Base-by-base conservation (phyloP, 2,888 invertebrate species). In the Isotomurus palustris region DNA sequence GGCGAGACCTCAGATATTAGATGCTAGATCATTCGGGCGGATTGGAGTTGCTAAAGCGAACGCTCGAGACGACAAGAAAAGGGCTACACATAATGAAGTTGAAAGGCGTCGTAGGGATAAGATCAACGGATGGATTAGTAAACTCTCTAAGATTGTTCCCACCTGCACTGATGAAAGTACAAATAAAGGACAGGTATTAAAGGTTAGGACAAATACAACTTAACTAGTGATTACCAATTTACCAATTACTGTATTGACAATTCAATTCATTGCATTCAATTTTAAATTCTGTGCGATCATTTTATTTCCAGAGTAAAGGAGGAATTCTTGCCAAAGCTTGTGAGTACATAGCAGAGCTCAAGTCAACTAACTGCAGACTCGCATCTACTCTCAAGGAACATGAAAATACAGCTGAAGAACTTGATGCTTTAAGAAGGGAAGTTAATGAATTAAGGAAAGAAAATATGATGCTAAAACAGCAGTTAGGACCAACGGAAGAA, bases 121-220 rank as follows among this genome's bases (percentile, higher is more conserved):
- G 81, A 96, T 96, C 65, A 96, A 96, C 76, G 91, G 86, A 73
- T 96, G 95, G 95, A 96, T 96, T 68, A 85, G 88, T 50, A 91
- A 91, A 75, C 78, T 96, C 57, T 90, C 92, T 2, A 89, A 91
- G 73, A 84, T 95, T 66, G 87, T 96, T 53, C 94, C 94, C 1
- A 85, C 85, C 60, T 83, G 83, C 72, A 78, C 78, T 8, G 74
- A 66, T 55, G 80, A 81, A 48, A 61, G 61, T 17, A 73, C 75
- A 21, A 84, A 85, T 65, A 76, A 75, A 64, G 84, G 85, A 4
- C 80, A 84, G 25, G 32, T 49, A 19, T 35, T 48, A 14, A 28
- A 12, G 10, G 12, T 25, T 4, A 17, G 10, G 17, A 38, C 17
- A 40, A n/a, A 25, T 40, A 8, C 32, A 32, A 32, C 14, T 32